Evolutionary conservation across 92 coral and sea anemone species (phyloP), one percentile per base, ranked within the genome.

Genomic region (Pocillopora grandis): DNA sequence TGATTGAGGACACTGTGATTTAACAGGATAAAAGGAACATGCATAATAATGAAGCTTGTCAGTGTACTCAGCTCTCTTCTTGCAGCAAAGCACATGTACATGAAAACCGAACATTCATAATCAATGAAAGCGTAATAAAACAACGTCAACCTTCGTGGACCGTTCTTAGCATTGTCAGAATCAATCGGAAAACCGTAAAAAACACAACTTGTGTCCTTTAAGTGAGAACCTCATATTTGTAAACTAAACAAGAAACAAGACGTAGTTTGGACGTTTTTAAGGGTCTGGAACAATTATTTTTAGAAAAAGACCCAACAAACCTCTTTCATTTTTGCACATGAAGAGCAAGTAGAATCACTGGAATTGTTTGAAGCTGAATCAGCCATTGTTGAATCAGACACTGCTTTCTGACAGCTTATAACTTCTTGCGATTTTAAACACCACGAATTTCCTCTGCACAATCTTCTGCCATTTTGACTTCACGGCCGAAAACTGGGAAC

Each of bases 291-390:
- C 14, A 57, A 5, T 19, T 21, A 1, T 17, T 67, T 67, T 5
- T 0, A 27, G 31, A 81, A 2, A 33, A 0, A 59, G 20, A 1
- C 56, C 18, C 16, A 2, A 83, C 86, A 21, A 42, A 83, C 86
- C 86, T 83, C 86, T 72, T 74, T 62, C 15, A 83, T 27, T 48
- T 74, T 83, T 83, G 63, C 80, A 73, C 86, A 83, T 37, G 86
- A 83, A 16, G 61, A 71, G 80, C 86, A 83, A 20, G 70, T 52
- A 1, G 86, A 78, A 60, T 17, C 23, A 61, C 78, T 72, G 71
- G 63, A 74, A 18, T 16, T 65, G n/a, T 27, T 48, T 15, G 36
- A 31, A 12, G 19, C 56, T 48, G 71, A 10, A 65, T 78, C 73
- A 27, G 70, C 78, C 80, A 63, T 83, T 14, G 17, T 73, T 10